A percentile compares a stretch with the other conserved stretches of the same genome.
These are phyloP conservation scores for Chanos chanos DNA, from an alignment of 2,797 vertebrate genomes.

Conservation along the genomic window DNA sequence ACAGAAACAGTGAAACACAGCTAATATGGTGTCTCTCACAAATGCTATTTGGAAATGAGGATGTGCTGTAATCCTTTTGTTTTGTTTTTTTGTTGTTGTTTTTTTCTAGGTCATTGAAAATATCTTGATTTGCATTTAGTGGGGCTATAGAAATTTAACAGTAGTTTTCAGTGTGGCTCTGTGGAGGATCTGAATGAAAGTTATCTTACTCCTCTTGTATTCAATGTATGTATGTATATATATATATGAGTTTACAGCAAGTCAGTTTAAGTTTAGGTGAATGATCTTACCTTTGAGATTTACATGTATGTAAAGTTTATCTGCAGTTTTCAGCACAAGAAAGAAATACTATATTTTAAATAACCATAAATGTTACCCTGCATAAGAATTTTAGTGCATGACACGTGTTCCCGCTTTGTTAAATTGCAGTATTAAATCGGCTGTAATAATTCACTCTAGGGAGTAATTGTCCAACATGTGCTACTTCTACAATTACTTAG, in stretches of 20 bases:
- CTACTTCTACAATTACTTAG: slow-evolving; percentile 66
- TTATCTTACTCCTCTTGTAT: no score
- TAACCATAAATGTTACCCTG: slow-evolving; percentile 52
- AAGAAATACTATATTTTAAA: slow-evolving; percentile 53
- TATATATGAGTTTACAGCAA: slow-evolving; percentile 5
- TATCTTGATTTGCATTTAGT: no score
- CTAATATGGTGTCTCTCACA: no score
- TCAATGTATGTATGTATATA: not conserved
- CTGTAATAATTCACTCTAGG: slow-evolving; percentile 53
- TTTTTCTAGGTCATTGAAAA: no score
- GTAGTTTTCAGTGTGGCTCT: no score
- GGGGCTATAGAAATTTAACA: no score
- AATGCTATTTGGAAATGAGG: no score
- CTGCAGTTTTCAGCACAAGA: not conserved
- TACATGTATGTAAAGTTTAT: not conserved
- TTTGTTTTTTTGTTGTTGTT: no score
- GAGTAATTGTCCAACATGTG: slow-evolving; percentile 56
- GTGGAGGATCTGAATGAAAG: no score
- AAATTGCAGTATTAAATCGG: slow-evolving; percentile 62
- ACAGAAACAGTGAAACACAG: no score
- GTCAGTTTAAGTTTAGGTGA: slow-evolving; percentile 15
- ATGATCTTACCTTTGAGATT: not conserved
- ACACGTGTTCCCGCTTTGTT: slow-evolving; percentile 59
- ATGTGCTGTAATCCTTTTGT: no score
- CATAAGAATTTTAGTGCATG: slow-evolving; percentile 50